phyloP scores from a whole-genome alignment of 2,888 invertebrate species.

The Pyrocoelia pectoralis region DNA sequence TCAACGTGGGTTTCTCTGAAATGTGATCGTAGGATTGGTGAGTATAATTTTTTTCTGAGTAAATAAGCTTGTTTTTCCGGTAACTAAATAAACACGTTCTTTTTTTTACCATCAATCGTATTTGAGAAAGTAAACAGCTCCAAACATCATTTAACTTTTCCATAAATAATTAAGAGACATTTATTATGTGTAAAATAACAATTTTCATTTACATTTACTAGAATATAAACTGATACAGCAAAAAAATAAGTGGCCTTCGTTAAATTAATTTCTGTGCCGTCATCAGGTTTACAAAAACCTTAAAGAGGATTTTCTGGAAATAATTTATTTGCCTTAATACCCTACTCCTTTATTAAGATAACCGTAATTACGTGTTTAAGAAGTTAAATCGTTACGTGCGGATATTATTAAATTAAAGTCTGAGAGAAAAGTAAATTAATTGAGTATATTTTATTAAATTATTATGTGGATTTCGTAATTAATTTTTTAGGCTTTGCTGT shows the following conservation, averaged over 20 bases:
- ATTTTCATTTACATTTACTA: too few relatives aligned
- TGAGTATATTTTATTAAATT: not conserved
- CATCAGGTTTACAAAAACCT: conserved; percentile 1
- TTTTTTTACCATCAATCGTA: not conserved
- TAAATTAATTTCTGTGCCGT: not conserved
- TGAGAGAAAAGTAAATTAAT: not conserved
- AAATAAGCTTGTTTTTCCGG: too few relatives aligned
- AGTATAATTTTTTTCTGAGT: too few relatives aligned
- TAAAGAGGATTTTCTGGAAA: not conserved
- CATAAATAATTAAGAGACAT: too few relatives aligned
- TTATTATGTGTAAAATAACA: too few relatives aligned
- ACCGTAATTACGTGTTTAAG: not conserved
- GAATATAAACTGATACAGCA: not conserved
- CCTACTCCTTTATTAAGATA: not conserved
- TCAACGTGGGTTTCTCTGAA: too few relatives aligned
- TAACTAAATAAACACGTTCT: not conserved
- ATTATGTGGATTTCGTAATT: not conserved
- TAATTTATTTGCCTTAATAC: conserved; percentile 1
- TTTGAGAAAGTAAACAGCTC: too few relatives aligned
- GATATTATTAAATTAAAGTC: not conserved
- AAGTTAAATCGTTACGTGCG: not conserved
- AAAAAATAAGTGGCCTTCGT: not conserved
- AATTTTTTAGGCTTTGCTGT: not conserved
- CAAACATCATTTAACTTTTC: too few relatives aligned
- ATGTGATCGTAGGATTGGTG: too few relatives aligned